Conservation (phyloP, 2,888 invertebrate species). For the Neoaliturus tenellus region DNA sequence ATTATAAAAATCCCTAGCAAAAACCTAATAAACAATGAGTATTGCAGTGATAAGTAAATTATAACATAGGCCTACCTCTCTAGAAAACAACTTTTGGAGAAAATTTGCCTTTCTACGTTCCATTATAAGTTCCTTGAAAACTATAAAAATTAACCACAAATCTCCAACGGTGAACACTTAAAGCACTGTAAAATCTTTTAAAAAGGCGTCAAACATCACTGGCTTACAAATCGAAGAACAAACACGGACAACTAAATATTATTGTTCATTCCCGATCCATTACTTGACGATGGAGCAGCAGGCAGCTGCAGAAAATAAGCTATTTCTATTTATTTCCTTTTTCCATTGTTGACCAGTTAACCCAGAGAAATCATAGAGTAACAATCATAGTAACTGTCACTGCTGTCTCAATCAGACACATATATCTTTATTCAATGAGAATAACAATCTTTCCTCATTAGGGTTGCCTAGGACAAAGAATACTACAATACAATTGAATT, state of each 20-base stretch:
- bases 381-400: no score
- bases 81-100: conserved; percentile 76
- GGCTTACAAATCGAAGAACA: background rate
- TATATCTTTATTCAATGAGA: no score
- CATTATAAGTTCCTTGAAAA: background rate
- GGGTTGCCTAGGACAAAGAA: no score
- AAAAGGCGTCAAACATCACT: background rate
- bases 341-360: conserved; percentile 1
- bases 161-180: background rate
- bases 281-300: background rate
- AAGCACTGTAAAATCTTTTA: background rate
- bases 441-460: no score
- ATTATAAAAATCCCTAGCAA: no score
- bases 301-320: background rate
- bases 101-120: conserved; percentile 69
- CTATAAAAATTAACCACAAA: background rate
- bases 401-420: no score
- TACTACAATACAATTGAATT: no score
- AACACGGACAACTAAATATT: background rate
- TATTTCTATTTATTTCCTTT: background rate
- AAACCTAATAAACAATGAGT: no score
- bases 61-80: conserved; percentile 80
- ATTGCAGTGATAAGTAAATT: no score
- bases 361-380: background rate
- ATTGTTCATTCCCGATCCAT: background rate